Percentiles rank a stretch among this genome's conserved stretches.
Evolutionary conservation across 2,888 invertebrate species (phyloP).

Genomic region (Drosophila sordidula): DNA sequence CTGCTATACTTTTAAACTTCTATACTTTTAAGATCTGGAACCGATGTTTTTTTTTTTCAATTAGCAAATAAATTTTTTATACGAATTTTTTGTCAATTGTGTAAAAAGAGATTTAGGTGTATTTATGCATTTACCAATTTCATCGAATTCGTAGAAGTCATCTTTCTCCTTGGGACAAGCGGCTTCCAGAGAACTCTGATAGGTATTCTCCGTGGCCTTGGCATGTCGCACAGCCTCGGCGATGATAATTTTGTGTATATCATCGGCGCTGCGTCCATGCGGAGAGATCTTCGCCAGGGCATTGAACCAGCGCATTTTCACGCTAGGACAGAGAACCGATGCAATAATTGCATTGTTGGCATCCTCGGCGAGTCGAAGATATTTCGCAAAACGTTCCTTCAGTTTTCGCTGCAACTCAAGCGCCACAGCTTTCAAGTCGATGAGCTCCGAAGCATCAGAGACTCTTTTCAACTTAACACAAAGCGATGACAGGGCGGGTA

Average conservation of each 20-base stretch:
- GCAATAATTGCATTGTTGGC: conserved; percentile 43
- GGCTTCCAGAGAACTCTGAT: not conserved
- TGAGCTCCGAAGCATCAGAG: conserved; percentile 22
- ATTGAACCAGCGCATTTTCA: conserved; percentile 54
- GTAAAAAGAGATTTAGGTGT: too few relatives aligned
- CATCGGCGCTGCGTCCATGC: conserved; percentile 24
- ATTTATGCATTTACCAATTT: conserved; percentile 24
- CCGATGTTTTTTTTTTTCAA: too few relatives aligned
- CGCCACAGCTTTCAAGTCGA: conserved; percentile 29
- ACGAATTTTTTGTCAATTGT: too few relatives aligned
- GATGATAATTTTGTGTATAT: conserved; percentile 42
- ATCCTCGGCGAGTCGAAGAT: conserved; percentile 29
- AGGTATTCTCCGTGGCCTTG: conserved; percentile 32
- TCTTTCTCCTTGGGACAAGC: conserved; percentile 17
- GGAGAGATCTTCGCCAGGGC: conserved; percentile 20
- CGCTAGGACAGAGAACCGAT: conserved; percentile 43
- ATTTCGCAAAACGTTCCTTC: conserved; percentile 24
- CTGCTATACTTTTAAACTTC: too few relatives aligned
- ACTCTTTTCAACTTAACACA: conserved; percentile 44
- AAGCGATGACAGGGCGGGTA: conserved; percentile 48
- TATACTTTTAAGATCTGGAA: too few relatives aligned
- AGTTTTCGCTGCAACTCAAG: conserved; percentile 22
- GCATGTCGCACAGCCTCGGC: conserved; percentile 39
- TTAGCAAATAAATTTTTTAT: too few relatives aligned
- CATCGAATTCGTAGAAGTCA: conserved; percentile 57